Conservation (phyloP, 2,113 vertebrate genomes). For the Terrapene triunguis region DNA sequence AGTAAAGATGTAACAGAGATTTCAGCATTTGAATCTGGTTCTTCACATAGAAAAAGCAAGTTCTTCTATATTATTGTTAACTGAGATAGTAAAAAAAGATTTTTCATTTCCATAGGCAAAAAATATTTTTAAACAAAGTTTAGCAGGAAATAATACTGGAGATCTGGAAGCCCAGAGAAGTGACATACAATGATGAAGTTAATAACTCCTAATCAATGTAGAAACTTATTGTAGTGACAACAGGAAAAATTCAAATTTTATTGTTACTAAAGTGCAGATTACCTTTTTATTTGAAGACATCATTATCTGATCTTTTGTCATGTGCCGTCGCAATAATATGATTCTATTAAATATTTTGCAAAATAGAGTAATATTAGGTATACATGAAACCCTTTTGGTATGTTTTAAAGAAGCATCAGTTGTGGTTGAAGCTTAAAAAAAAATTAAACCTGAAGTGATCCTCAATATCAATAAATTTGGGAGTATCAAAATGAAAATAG, state of each 20-base stretch:
- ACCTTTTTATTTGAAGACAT: neutral
- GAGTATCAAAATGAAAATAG: constrained; percentile 15
- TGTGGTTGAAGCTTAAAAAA: constrained; percentile 9
- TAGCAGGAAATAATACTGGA: neutral
- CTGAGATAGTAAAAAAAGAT: neutral
- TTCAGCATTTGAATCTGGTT: too few species aligned
- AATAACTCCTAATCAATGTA: too few species aligned
- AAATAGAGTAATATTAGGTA: neutral
- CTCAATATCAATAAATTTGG: neutral
- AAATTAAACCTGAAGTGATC: neutral
- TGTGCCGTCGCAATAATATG: neutral
- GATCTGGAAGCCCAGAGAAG: neutral
- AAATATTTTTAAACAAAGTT: neutral
- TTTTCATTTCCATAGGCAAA: too few species aligned
- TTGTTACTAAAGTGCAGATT: neutral
- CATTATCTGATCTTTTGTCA: fast-evolving
- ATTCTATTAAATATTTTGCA: neutral
- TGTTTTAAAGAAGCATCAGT: neutral
- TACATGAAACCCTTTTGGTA: neutral
- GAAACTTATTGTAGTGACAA: fast-evolving
- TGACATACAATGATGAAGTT: neutral
- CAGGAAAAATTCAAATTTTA: neutral
- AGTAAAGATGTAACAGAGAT: too few species aligned
- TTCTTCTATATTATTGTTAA: neutral
- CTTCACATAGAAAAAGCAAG: too few species aligned